phyloP scores from a whole-genome alignment of 2,797 vertebrate genomes.

The Microctenopoma lineatum region DNA sequence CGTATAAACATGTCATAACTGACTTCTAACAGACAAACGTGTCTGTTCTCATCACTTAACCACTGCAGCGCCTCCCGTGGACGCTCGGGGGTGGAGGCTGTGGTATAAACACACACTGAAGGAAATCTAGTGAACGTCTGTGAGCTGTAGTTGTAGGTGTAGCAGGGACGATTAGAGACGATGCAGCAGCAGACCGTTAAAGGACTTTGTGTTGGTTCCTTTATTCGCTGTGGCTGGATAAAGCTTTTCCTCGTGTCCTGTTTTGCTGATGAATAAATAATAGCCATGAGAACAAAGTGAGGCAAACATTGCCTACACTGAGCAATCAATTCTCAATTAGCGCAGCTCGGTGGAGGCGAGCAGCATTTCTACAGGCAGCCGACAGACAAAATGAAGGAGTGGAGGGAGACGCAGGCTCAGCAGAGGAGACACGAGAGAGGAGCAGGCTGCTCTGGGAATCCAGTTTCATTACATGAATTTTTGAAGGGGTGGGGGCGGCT shows the following conservation, averaged over 20 bases:
- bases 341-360: background rate
- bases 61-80: too few species aligned
- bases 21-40: too few species aligned
- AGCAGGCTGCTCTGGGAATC: conserved; percentile 28
- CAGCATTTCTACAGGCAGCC: background rate
- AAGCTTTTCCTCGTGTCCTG: conserved; percentile 18
- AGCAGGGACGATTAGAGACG: too few species aligned
- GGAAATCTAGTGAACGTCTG: too few species aligned
- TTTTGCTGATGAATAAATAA: conserved; percentile 52
- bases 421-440: conserved; percentile 8
- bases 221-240: conserved; percentile 11
- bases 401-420: too few species aligned
- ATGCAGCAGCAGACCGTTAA: too few species aligned
- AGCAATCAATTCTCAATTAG: conserved; percentile 34
- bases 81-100: too few species aligned
- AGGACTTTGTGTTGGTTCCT: background rate
- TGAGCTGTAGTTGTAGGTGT: too few species aligned
- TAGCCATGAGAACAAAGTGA: conserved; percentile 25
- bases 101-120: too few species aligned
- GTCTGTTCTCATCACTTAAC: too few species aligned
- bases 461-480: conserved; percentile 52
- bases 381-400: background rate
- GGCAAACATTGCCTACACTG: conserved; percentile 3
- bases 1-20: too few species aligned
- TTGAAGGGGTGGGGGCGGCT: conserved; percentile 31